Conservation (phyloP, 2,888 invertebrate species). For the Clostera curtula region DNA sequence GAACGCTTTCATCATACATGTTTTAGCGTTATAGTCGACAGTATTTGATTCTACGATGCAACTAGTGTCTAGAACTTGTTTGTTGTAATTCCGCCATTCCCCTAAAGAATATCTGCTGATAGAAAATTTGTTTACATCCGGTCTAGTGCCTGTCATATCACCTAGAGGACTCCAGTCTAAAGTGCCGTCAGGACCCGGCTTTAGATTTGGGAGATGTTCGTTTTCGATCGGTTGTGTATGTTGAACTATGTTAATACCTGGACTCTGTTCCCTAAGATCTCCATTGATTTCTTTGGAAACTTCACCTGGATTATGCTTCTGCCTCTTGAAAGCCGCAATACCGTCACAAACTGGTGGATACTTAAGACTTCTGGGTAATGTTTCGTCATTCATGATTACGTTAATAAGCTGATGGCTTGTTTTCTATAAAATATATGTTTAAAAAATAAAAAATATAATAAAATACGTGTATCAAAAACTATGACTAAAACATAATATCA, state of each 20-base stretch:
- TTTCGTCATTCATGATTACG: conserved; percentile 19
- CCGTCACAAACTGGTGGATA: conserved; percentile 47
- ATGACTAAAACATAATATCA: too few species aligned
- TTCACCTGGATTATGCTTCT: conserved; percentile 30
- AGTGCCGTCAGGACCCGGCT: conserved; percentile 81
- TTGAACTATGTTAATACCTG: too few species aligned
- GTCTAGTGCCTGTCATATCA: conserved; percentile 81
- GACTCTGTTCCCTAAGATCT: conserved; percentile 11
- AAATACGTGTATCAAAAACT: too few species aligned
- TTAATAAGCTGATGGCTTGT: neutral
- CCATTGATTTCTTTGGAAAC: conserved; percentile 22
- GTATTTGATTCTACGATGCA: conserved; percentile 70
- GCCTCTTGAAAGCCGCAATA: conserved; percentile 52
- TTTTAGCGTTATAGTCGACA: conserved; percentile 76
- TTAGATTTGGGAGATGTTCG: conserved; percentile 39
- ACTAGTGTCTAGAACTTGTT: conserved; percentile 64
- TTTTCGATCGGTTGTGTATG: conserved; percentile 21
- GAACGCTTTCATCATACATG: conserved; percentile 78
- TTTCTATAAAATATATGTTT: conserved; percentile 1
- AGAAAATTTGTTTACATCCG: conserved; percentile 83
- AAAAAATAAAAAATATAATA: conserved; percentile 2
- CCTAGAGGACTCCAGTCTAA: conserved; percentile 82
- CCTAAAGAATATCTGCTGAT: conserved; percentile 81
- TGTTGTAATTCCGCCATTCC: conserved; percentile 81
- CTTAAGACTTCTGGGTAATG: conserved; percentile 41